Conservation (phyloP, 1,140 invertebrate genomes). For the Argopecten irradians region DNA sequence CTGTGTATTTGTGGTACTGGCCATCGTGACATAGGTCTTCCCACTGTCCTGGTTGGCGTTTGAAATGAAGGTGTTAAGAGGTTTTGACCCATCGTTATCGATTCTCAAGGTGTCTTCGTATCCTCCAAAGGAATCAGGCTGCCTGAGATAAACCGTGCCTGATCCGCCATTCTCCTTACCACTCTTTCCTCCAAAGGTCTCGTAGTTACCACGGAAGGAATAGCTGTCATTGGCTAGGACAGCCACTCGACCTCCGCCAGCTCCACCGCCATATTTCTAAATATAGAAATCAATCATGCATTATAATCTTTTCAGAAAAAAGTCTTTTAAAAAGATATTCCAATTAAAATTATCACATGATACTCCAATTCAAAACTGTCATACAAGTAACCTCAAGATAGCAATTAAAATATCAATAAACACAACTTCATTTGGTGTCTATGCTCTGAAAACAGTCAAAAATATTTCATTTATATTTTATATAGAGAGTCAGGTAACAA, state of each 20-base stretch:
- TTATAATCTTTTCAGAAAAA: constrained; percentile 13
- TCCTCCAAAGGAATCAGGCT: constrained; percentile 40
- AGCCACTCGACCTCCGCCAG: constrained; percentile 67
- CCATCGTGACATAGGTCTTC: constrained; percentile 57
- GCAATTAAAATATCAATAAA: no score
- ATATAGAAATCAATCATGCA: constrained; percentile 20
- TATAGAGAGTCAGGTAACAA: no score
- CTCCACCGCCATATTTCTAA: constrained; percentile 63
- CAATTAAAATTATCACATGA: no score
- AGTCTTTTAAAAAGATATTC: neutral
- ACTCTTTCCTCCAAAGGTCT: constrained; percentile 63
- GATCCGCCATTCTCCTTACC: constrained; percentile 62
- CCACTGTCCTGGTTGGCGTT: constrained; percentile 54
- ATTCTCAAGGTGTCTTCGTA: constrained; percentile 52
- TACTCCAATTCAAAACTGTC: no score
- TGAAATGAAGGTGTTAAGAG: constrained; percentile 53
- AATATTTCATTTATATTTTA: no score
- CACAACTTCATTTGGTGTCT: no score
- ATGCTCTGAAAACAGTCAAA: no score
- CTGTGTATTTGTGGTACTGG: constrained; percentile 31
- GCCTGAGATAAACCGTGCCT: constrained; percentile 61
- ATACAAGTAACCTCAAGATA: no score
- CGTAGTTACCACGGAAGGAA: constrained; percentile 58
- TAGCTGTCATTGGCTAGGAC: constrained; percentile 50
- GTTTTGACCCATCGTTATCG: constrained; percentile 61